These are phyloP conservation scores for Deroptyus accipitrinus DNA, from an alignment of 2,113 vertebrate species.

Conservation along the genomic window DNA sequence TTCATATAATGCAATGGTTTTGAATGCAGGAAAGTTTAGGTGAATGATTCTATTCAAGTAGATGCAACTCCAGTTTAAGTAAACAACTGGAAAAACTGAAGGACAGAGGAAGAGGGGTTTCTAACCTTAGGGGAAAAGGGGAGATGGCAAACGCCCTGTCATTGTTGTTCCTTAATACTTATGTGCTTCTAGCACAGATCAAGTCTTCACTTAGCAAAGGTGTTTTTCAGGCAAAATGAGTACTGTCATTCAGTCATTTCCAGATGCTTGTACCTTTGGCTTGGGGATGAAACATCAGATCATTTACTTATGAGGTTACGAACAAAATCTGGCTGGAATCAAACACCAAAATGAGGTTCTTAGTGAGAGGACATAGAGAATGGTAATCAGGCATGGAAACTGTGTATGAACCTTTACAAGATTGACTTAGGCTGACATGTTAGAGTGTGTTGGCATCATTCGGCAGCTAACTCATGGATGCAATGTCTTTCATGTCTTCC, in stretches of 20 bases:
- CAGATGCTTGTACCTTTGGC: not conserved
- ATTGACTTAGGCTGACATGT: not conserved
- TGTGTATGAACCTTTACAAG: not conserved
- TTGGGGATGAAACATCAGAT: not conserved
- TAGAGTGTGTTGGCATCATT: not conserved
- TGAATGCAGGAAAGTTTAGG: not conserved
- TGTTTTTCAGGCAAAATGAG: not conserved
- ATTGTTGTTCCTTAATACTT: not conserved
- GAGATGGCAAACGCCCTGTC: fast-evolving
- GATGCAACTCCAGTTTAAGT: not conserved
- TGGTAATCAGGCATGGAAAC: not conserved
- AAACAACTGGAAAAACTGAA: not conserved
- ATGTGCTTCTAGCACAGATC: not conserved
- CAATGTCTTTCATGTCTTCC: not conserved
- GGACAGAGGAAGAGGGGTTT: not conserved
- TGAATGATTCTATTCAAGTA: not conserved
- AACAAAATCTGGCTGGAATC: not conserved
- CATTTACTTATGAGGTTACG: not conserved
- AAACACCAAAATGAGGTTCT: not conserved
- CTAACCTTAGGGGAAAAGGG: not conserved
- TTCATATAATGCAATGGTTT: not conserved
- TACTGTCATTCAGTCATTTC: not conserved
- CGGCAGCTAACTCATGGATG: not conserved
- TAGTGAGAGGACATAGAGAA: not conserved
- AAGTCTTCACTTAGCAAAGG: not conserved